Evolutionary conservation across 2,888 invertebrate genomes (phyloP).

Genomic region (Diplolepis rosae): DNA sequence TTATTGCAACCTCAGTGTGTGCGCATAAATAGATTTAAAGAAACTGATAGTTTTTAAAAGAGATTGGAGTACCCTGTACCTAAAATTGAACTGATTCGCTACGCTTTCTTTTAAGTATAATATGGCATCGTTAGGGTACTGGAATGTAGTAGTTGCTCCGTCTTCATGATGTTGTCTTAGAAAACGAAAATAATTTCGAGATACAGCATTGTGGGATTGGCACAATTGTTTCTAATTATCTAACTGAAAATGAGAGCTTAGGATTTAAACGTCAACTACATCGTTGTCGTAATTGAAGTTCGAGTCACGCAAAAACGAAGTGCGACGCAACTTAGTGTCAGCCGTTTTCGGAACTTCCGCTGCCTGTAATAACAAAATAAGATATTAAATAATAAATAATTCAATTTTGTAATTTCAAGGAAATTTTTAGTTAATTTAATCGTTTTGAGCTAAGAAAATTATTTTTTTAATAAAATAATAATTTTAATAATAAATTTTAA

Average conservation of each 20-base stretch:
- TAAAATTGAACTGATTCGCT: conserved; percentile 36
- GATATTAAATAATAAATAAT: neutral
- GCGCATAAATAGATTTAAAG: conserved; percentile 35
- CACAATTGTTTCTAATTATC: conserved; percentile 7
- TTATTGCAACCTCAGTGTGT: neutral
- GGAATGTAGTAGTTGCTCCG: conserved; percentile 28
- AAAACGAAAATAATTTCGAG: conserved; percentile 5
- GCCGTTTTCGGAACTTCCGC: conserved; percentile 71
- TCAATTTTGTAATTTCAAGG: no score
- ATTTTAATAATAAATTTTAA: no score
- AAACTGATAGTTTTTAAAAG: conserved; percentile 47
- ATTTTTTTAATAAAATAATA: no score
- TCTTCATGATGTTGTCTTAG: neutral
- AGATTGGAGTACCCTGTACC: conserved; percentile 46
- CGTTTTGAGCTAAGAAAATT: no score
- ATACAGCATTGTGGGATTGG: neutral
- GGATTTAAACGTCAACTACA: conserved; percentile 67
- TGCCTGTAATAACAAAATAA: conserved; percentile 58
- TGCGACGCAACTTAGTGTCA: conserved; percentile 71
- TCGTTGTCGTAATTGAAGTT: conserved; percentile 72
- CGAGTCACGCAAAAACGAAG: conserved; percentile 71
- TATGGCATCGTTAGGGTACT: conserved; percentile 37
- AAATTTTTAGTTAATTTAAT: no score
- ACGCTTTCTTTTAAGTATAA: conserved; percentile 33
- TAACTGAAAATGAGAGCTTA: neutral